Evolutionary conservation across 2,797 vertebrate genomes (phyloP), one percentile per base, ranked within the genome.

Genomic region (Serranus cabrilla): DNA sequence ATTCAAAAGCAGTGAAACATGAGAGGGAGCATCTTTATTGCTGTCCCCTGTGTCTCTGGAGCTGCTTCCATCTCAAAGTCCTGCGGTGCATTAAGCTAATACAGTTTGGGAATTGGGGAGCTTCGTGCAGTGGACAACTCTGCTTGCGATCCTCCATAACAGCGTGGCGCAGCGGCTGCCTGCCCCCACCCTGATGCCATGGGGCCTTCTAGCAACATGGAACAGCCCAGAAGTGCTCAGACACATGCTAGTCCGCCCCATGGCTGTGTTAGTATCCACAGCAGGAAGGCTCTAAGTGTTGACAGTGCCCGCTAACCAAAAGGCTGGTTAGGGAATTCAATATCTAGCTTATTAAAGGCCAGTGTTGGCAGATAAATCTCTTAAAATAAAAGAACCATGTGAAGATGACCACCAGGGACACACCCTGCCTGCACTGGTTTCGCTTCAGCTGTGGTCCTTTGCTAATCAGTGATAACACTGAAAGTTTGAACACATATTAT

Each of bases 31-130:
- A 7, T 84, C 50, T 76, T 13, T 34, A 23, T 42, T 69, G 56
- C 34, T 39, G 17, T 74, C 60, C 8, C 52, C 54, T 37, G 45
- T 58, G 67, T 85, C 77, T 76, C 39, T 25, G 23, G 56, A 42
- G 64, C 42, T 45, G 66, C 45, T 25, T 39, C 59, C 52, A 65
- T 71, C 87, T 59, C 67, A 88, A 88, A 86, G 76, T 85, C 87
- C 46, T 62, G 69, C 9, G 39, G 85, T 54, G 61, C 81, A 81
- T 84, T 84, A 82, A 64, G 40, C 50, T 89, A 92, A 94, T 71
- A 54, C 55, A 59, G 73, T 93, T 91, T 92, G 87, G 84, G 89
- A 92, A 78, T 74, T 67, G n/a, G 73, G 82, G 84, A 84, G 66
- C 39, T 65, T 61, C 5, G 61, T 84, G 86, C 49, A 80, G 71